Evolutionary conservation across 2,888 invertebrate species (phyloP).

Genomic region (Aromia moschata): DNA sequence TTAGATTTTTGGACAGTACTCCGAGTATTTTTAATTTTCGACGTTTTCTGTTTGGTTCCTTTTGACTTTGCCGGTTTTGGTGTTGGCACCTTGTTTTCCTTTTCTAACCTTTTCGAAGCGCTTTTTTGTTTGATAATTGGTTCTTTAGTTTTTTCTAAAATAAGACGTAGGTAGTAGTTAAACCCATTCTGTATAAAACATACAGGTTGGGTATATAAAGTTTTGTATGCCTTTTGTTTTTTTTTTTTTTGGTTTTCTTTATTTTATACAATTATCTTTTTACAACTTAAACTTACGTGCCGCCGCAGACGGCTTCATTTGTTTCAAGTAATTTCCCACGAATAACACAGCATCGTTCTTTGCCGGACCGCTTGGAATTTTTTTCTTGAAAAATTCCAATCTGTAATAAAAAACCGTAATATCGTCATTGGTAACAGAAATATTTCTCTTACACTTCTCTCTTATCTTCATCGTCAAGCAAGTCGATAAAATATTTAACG

Average conservation of each 20-base stretch:
- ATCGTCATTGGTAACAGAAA: background rate
- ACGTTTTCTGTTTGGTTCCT: background rate
- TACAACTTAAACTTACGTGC: constrained; percentile 7
- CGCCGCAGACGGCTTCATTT: too few relatives aligned
- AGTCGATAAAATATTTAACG: constrained; percentile 23
- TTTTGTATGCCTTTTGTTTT: background rate
- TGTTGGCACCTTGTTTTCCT: too few relatives aligned
- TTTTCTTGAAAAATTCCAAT: constrained; percentile 19
- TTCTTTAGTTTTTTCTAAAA: constrained; percentile 8
- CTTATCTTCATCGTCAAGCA: constrained; percentile 20
- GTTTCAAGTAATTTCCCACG: constrained; percentile 21
- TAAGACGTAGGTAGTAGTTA: too few relatives aligned
- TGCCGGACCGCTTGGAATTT: constrained; percentile 16
- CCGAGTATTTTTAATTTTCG: background rate
- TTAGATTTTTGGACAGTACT: too few relatives aligned
- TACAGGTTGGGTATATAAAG: background rate
- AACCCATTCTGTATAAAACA: too few relatives aligned
- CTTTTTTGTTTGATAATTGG: too few relatives aligned
- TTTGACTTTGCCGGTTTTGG: background rate
- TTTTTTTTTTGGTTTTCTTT: background rate
- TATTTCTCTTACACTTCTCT: constrained; percentile 26
- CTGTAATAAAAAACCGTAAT: constrained; percentile 13
- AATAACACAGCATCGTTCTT: constrained; percentile 28
- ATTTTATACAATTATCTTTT: background rate
- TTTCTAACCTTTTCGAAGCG: too few relatives aligned